Conservation (phyloP, 2,797 vertebrate genomes). For the Anas bernieri region DNA sequence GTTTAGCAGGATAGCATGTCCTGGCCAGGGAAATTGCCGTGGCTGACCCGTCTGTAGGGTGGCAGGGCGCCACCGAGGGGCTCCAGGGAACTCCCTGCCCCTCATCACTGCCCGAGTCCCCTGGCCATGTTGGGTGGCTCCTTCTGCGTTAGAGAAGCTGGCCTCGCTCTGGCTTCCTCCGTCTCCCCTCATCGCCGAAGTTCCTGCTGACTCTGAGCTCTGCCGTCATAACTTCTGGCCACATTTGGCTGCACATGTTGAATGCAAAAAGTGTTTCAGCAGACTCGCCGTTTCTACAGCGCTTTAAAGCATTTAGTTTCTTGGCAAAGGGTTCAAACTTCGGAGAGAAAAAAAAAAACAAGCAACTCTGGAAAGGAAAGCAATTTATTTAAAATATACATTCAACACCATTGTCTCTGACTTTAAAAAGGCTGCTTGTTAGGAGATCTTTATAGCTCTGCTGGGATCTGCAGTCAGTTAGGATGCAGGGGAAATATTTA, state of each 20-base stretch:
- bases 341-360: fast-evolving
- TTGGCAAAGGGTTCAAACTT: not conserved
- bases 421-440: conserved; percentile 8
- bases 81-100: conserved; percentile 26
- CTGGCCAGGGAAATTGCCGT: not conserved
- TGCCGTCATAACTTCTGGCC: not conserved
- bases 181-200: not conserved
- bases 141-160: not conserved
- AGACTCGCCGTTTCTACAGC: not conserved
- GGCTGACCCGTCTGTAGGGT: not conserved
- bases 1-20: not conserved
- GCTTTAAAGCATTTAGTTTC: not conserved
- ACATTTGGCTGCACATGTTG: not conserved
- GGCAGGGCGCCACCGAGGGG: not conserved
- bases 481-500: not conserved
- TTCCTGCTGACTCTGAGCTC: not conserved
- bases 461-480: conserved; percentile 26
- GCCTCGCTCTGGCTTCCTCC: not conserved
- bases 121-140: not conserved
- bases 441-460: conserved; percentile 29
- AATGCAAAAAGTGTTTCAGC: not conserved
- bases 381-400: not conserved
- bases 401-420: not conserved
- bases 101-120: not conserved
- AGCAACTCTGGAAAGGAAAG: not conserved